Conservation (phyloP, 2,888 invertebrate species). For the Polyploca ridens region DNA sequence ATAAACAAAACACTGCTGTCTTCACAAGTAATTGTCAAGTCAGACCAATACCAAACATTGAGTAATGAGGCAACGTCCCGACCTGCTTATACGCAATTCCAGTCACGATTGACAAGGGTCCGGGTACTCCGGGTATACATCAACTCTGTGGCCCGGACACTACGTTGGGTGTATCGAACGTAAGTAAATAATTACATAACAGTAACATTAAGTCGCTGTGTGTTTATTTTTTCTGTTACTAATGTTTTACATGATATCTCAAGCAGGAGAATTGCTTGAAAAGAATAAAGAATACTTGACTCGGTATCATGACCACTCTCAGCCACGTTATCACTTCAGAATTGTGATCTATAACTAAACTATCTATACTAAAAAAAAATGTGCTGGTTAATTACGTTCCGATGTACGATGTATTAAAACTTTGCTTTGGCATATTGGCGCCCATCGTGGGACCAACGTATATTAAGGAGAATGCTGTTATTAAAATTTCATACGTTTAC, state of each 20-base stretch:
- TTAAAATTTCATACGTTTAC: slow-evolving; percentile 4
- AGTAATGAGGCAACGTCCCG: slow-evolving; percentile 10
- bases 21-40: background rate
- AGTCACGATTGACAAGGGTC: slow-evolving; percentile 14
- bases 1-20: background rate
- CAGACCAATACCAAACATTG: background rate
- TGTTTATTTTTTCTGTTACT: too few relatives aligned
- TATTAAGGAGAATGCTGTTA: background rate
- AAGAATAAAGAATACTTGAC: too few relatives aligned
- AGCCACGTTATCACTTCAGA: too few relatives aligned
- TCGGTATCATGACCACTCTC: too few relatives aligned
- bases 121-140: background rate
- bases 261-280: too few relatives aligned
- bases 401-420: too few relatives aligned
- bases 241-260: too few relatives aligned
- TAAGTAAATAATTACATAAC: background rate
- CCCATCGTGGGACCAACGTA: background rate
- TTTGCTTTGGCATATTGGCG: background rate
- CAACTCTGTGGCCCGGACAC: background rate
- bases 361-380: too few relatives aligned
- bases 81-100: slow-evolving; percentile 4
- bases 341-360: too few relatives aligned
- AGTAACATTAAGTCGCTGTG: background rate
- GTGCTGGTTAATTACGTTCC: too few relatives aligned
- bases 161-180: background rate